These are phyloP conservation scores for Acrobasis repandana DNA, from an alignment of 2,888 invertebrate genomes.

Conservation along the genomic window DNA sequence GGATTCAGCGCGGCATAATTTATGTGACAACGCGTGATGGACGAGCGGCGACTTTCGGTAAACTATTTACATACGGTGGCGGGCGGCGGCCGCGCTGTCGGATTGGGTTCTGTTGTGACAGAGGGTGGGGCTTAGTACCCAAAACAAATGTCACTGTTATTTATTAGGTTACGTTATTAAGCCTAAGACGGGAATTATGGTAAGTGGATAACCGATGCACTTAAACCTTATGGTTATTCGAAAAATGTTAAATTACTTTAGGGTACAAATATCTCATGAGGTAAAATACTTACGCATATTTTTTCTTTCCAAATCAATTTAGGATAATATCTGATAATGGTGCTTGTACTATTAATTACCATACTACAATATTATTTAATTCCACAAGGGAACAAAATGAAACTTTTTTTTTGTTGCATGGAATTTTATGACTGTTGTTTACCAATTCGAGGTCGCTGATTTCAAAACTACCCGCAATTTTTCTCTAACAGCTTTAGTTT, in stretches of 20 bases:
- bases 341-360: too few species aligned
- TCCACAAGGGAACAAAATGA: too few species aligned
- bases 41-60: constrained; percentile 83
- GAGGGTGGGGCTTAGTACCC: constrained; percentile 82
- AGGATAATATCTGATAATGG: too few species aligned
- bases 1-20: constrained; percentile 84
- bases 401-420: too few species aligned
- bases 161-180: constrained; percentile 79
- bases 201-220: constrained; percentile 35
- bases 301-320: too few species aligned
- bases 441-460: too few species aligned
- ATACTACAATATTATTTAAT: too few species aligned
- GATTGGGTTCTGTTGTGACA: constrained; percentile 80
- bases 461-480: too few species aligned
- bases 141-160: constrained; percentile 83
- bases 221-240: not conserved
- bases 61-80: constrained; percentile 82
- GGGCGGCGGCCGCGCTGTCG: constrained; percentile 76
- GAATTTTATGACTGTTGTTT: too few species aligned
- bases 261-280: too few species aligned
- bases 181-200: constrained; percentile 73
- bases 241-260: not conserved
- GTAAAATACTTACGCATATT: too few species aligned
- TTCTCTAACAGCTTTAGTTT: too few species aligned
- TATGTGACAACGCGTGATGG: constrained; percentile 83